phyloP scores from a whole-genome alignment of 2,888 invertebrate genomes.

The Mythimna vitellina region DNA sequence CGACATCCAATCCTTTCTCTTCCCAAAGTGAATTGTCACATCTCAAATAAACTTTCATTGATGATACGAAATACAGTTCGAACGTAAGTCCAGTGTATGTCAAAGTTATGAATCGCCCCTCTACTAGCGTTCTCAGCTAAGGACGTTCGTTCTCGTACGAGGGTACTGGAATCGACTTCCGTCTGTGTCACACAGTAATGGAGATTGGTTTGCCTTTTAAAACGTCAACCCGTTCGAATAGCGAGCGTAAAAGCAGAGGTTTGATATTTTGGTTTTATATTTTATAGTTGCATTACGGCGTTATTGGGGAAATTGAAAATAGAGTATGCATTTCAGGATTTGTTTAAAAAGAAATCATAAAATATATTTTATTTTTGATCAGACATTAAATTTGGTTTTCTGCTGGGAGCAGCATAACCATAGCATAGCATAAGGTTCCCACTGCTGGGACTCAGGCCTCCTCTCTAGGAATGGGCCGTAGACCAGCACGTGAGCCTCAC shows the following conservation, averaged over 20 bases:
- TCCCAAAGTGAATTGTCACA: neutral
- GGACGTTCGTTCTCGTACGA: constrained; percentile 10
- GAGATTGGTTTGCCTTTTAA: constrained; percentile 61
- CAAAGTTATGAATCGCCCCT: constrained; percentile 35
- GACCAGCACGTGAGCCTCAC: no score
- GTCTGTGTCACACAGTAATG: constrained; percentile 57
- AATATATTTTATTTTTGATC: no score
- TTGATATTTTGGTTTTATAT: constrained; percentile 20
- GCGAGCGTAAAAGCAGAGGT: constrained; percentile 6
- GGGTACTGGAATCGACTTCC: constrained; percentile 53
- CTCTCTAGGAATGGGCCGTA: no score
- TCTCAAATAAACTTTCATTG: neutral
- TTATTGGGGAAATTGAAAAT: neutral
- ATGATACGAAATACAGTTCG: neutral
- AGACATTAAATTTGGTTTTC: no score
- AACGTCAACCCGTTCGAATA: constrained; percentile 36
- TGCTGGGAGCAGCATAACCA: no score
- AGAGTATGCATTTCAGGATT: no score
- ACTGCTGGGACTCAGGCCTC: no score
- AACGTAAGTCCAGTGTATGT: constrained; percentile 17
- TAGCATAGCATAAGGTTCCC: no score
- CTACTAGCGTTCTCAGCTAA: constrained; percentile 22
- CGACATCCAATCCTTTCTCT: neutral
- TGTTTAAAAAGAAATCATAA: no score
- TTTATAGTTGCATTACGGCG: neutral